A percentile compares a stretch with the other conserved stretches of the same genome.
Conservation (phyloP, 53 echinoderm and acorn worm species). For the Arbacia lixula region DNA sequence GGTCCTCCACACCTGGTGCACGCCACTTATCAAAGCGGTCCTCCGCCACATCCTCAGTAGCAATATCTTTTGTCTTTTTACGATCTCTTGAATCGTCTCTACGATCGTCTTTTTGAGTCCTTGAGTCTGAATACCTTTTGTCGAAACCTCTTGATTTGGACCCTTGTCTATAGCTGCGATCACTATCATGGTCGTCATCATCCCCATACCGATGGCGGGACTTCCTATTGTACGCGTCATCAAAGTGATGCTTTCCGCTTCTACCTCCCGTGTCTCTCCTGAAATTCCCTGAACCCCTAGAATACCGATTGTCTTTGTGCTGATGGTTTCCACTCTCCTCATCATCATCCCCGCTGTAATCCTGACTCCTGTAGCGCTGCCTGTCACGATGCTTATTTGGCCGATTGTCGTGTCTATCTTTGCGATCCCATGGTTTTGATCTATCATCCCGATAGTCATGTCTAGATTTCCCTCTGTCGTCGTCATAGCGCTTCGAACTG, state of each 20-base stretch:
- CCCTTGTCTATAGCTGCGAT: not conserved
- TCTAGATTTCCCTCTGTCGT: slow-evolving; percentile 16
- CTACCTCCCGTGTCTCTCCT: too few relatives aligned
- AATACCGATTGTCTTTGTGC: slow-evolving; percentile 12
- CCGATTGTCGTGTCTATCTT: slow-evolving; percentile 46
- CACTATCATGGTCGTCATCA: slow-evolving; percentile 16
- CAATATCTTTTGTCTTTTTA: slow-evolving; percentile 37
- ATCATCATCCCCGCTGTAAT: slow-evolving; percentile 33
- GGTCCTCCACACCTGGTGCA: slow-evolving; percentile 12
- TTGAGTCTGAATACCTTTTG: slow-evolving; percentile 37
- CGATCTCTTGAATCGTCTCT: slow-evolving; percentile 44
- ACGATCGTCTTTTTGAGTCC: slow-evolving; percentile 41
- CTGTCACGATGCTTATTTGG: slow-evolving; percentile 29
- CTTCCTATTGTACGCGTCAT: slow-evolving; percentile 13
- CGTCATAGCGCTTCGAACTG: slow-evolving; percentile 28
- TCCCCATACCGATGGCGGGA: not conserved
- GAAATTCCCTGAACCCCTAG: slow-evolving; percentile 26
- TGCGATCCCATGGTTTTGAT: slow-evolving; percentile 38
- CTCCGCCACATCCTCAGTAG: not conserved
- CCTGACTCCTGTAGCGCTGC: slow-evolving; percentile 32
- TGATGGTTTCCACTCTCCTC: slow-evolving; percentile 5
- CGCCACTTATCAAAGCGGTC: slow-evolving; percentile 44
- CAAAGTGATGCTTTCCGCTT: slow-evolving; percentile 1
- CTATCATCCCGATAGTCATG: slow-evolving; percentile 20
- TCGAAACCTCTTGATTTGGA: slow-evolving; percentile 29